Evolutionary conservation across 1,140 invertebrate species (phyloP).

Genomic region (Cydia pomonella): DNA sequence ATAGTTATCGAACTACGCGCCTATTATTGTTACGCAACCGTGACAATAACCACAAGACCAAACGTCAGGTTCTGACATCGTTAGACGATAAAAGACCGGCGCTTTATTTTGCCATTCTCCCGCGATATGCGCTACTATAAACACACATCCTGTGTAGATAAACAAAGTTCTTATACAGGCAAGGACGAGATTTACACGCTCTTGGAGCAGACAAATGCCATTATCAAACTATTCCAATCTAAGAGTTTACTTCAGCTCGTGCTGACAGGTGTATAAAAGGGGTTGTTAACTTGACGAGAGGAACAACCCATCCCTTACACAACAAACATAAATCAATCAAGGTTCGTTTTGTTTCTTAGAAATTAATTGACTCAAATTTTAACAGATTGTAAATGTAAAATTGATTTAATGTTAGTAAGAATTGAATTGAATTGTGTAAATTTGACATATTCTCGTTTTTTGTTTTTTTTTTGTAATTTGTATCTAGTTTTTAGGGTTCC

Average conservation of each 20-base stretch:
- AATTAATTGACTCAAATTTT: not conserved
- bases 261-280: conserved; percentile 5
- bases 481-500: too few relatives aligned
- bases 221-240: conserved; percentile 2
- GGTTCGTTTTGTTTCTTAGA: not conserved
- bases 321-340: not conserved
- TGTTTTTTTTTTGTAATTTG: too few relatives aligned
- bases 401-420: too few relatives aligned
- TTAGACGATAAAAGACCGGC: not conserved
- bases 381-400: not conserved
- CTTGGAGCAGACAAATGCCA: not conserved
- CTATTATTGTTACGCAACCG: not conserved
- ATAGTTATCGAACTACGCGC: not conserved
- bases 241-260: not conserved
- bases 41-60: not conserved
- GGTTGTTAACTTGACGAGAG: not conserved
- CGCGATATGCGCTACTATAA: not conserved
- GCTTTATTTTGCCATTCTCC: not conserved
- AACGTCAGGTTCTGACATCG: not conserved
- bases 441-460: too few relatives aligned
- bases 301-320: not conserved
- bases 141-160: not conserved
- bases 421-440: too few relatives aligned
- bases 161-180: not conserved
- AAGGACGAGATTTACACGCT: not conserved